phyloP scores from a whole-genome alignment of 2,113 vertebrate genomes.

The Antechinus stuartii region DNA sequence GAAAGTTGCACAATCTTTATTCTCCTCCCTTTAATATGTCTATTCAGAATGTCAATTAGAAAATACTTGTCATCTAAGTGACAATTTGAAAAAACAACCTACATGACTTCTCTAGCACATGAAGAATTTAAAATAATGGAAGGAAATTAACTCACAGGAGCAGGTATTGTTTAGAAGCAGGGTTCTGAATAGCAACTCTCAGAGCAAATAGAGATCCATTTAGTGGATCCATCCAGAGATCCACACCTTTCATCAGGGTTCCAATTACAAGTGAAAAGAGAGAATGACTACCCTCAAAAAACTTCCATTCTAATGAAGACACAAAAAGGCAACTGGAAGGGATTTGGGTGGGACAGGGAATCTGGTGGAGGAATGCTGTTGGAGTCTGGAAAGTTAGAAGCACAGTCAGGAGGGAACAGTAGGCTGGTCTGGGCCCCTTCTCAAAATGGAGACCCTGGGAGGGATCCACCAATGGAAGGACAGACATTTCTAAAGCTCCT shows the following conservation, averaged over 20 bases:
- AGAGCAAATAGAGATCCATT: slow-evolving; percentile 59
- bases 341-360: not conserved
- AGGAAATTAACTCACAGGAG: slow-evolving; percentile 58
- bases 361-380: not conserved
- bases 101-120: slow-evolving; percentile 59
- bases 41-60: slow-evolving; percentile 82
- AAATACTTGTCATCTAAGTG: slow-evolving; percentile 79
- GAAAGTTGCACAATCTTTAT: slow-evolving; percentile 69
- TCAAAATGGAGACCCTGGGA: not conserved
- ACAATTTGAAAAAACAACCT: slow-evolving; percentile 75
- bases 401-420: not conserved
- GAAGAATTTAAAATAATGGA: slow-evolving; percentile 74
- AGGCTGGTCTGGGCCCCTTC: not conserved
- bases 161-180: slow-evolving; percentile 69
- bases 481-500: not conserved
- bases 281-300: not conserved
- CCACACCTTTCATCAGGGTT: slow-evolving; percentile 39
- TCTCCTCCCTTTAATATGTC: slow-evolving; percentile 47
- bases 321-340: not conserved
- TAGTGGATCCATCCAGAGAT: slow-evolving; percentile 34
- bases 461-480: not conserved
- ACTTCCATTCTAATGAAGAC: not conserved
- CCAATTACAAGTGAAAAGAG: not conserved
- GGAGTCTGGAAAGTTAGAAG: not conserved
- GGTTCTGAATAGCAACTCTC: slow-evolving; percentile 53